These are phyloP conservation scores for Aegypius monachus DNA, from an alignment of 2,113 vertebrate genomes.

Conservation along the genomic window DNA sequence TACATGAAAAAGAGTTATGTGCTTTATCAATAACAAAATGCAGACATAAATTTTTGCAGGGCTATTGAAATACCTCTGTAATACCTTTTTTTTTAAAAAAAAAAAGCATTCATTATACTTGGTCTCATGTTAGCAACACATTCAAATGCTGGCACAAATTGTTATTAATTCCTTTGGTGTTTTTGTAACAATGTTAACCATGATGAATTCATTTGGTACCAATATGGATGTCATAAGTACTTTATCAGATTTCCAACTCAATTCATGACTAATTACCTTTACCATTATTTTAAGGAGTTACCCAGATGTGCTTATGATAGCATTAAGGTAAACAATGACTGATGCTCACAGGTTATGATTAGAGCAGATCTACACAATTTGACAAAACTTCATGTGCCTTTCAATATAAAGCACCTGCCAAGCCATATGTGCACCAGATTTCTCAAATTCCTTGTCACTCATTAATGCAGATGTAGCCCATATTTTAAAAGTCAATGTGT, in stretches of 20 bases:
- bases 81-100: not conserved
- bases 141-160: constrained; percentile 33
- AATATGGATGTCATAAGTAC: constrained; percentile 56
- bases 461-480: constrained; percentile 49
- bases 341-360: constrained; percentile 51
- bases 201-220: constrained; percentile 65
- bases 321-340: constrained; percentile 65
- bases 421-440: constrained; percentile 62
- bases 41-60: not conserved
- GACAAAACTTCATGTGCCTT: constrained; percentile 52
- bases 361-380: constrained; percentile 54
- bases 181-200: constrained; percentile 43
- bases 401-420: constrained; percentile 68
- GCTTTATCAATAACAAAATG: not conserved
- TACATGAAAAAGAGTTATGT: not conserved
- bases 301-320: constrained; percentile 49
- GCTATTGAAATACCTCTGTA: not conserved
- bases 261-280: constrained; percentile 54
- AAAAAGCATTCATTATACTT: not conserved
- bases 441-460: constrained; percentile 66
- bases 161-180: constrained; percentile 48
- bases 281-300: constrained; percentile 63
- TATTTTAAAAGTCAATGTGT: constrained; percentile 35
- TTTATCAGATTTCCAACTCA: constrained; percentile 62
- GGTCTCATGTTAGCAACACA: constrained; percentile 1